Percentiles rank a stretch among this genome's conserved stretches.
Conservation (phyloP, 2,797 vertebrate genomes). For the Lacerta agilis region DNA sequence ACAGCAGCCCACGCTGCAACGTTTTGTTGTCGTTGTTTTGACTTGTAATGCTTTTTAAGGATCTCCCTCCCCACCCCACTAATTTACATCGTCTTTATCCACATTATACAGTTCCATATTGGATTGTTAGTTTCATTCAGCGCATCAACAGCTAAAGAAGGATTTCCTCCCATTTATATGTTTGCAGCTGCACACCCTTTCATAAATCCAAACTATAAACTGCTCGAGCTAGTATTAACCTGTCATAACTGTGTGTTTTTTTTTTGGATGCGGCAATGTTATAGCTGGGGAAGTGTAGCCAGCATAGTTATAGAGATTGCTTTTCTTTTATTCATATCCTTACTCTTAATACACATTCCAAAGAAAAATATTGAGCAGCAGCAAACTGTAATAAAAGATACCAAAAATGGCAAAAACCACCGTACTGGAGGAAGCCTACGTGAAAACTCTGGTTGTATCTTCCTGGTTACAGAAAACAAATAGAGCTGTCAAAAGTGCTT, state of each 20-base stretch:
- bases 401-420: constrained; percentile 82
- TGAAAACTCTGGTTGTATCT: constrained; percentile 83
- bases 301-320: constrained; percentile 60
- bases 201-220: constrained; percentile 72
- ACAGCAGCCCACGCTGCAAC: too few relatives aligned
- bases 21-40: background rate
- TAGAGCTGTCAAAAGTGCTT: constrained; percentile 78
- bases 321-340: constrained; percentile 72
- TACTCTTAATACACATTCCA: constrained; percentile 77
- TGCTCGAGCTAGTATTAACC: constrained; percentile 56
- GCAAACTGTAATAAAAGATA: constrained; percentile 77
- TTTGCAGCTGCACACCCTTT: constrained; percentile 71
- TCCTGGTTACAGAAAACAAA: constrained; percentile 89
- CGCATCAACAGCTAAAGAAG: constrained; percentile 65
- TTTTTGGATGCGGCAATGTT: constrained; percentile 61
- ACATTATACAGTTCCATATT: constrained; percentile 63
- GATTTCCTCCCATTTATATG: constrained; percentile 67
- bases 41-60: background rate
- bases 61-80: background rate
- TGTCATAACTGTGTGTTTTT: constrained; percentile 56
- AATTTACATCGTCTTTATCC: constrained; percentile 49
- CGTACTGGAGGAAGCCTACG: constrained; percentile 81
- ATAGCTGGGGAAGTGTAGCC: constrained; percentile 62
- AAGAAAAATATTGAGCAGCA: constrained; percentile 78
- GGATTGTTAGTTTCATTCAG: constrained; percentile 65